phyloP scores from a whole-genome alignment of 2,888 invertebrate genomes.

The Microplitis manilae region DNA sequence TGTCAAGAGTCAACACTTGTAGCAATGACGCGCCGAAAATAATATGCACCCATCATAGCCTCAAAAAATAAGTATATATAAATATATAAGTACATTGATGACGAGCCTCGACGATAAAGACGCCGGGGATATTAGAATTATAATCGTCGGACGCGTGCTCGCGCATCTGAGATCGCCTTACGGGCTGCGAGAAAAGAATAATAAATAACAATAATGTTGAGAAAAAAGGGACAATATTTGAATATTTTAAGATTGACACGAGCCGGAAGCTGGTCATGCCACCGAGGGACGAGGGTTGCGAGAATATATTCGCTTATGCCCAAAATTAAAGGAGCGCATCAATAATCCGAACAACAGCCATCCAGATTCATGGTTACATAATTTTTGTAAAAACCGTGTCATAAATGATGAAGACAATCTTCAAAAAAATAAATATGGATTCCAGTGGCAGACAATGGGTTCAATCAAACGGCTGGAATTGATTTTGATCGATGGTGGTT shows the following conservation, averaged over 20 bases:
- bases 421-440: conserved; percentile 22
- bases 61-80: conserved; percentile 25
- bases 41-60: conserved; percentile 47
- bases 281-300: conserved; percentile 43
- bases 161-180: conserved; percentile 54
- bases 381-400: conserved; percentile 37
- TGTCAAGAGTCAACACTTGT: background rate
- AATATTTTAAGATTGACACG: conserved; percentile 55
- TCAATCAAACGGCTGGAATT: conserved; percentile 8
- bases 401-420: conserved; percentile 8
- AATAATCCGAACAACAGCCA: conserved; percentile 34
- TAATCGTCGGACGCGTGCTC: conserved; percentile 65
- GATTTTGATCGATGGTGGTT: conserved; percentile 26
- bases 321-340: conserved; percentile 32
- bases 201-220: conserved; percentile 9
- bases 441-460: background rate
- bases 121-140: conserved; percentile 62
- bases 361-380: too few species aligned
- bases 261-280: conserved; percentile 51
- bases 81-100: conserved; percentile 7
- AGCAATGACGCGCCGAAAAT: conserved; percentile 36
- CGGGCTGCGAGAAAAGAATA: conserved; percentile 21
- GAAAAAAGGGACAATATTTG: conserved; percentile 41
- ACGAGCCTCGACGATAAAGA: background rate
- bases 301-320: conserved; percentile 27